Evolutionary conservation across 2,113 vertebrate species (phyloP).

Genomic region (Tetrao urogallus): DNA sequence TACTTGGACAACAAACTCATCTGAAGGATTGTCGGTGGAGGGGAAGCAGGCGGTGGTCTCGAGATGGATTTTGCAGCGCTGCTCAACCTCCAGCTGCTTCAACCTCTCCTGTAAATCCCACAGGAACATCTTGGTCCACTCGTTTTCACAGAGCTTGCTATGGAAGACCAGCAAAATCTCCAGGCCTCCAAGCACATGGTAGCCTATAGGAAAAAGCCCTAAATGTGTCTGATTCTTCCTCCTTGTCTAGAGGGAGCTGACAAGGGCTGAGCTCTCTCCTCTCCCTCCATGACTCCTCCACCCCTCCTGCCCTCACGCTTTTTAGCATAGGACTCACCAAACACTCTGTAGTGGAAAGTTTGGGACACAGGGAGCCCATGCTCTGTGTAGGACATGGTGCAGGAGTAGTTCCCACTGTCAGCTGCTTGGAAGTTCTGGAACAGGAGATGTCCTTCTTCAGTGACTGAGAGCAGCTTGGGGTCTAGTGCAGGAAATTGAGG

Average conservation of each 20-base stretch:
- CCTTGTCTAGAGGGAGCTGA: neutral
- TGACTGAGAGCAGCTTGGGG: neutral
- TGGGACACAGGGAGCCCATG: neutral
- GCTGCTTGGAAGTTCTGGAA: neutral
- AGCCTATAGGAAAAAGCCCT: neutral
- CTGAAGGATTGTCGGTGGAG: neutral
- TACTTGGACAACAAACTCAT: neutral
- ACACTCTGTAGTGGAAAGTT: neutral
- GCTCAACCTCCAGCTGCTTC: neutral
- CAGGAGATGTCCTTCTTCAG: neutral
- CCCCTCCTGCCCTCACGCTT: neutral
- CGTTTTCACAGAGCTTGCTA: neutral
- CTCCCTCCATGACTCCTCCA: neutral
- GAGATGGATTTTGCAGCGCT: neutral
- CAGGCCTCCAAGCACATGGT: neutral
- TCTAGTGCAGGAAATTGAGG: neutral
- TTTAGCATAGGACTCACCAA: neutral
- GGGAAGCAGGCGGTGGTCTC: neutral
- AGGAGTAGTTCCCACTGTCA: neutral
- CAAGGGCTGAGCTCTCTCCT: neutral
- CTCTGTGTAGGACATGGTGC: neutral
- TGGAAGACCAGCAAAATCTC: slow-evolving; percentile 15
- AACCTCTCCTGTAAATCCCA: neutral
- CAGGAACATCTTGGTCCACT: neutral
- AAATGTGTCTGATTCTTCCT: neutral